Conservation (phyloP, 1,140 invertebrate genomes). For the Trichonephila clavata region DNA sequence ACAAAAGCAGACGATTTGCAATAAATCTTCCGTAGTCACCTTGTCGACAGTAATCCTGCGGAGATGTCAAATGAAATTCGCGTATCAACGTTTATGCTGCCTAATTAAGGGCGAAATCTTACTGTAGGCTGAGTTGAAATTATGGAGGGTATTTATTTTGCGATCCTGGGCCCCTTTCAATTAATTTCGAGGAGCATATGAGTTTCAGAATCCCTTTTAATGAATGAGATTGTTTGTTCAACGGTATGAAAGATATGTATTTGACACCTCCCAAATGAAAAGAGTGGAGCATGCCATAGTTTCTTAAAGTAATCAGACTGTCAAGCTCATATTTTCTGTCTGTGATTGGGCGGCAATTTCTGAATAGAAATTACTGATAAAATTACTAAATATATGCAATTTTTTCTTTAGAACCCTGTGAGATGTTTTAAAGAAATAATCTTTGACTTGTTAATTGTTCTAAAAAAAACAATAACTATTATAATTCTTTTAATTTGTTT, state of each 20-base stretch:
- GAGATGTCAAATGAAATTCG: neutral
- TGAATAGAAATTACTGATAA: too few species aligned
- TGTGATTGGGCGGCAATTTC: too few species aligned
- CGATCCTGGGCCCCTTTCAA: neutral
- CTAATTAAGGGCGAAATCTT: neutral
- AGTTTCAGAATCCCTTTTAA: neutral
- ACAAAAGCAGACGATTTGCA: neutral
- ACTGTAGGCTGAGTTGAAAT: neutral
- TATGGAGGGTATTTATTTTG: neutral
- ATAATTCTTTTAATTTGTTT: too few species aligned
- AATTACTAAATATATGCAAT: too few species aligned
- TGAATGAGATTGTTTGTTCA: neutral
- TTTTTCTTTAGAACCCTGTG: too few species aligned
- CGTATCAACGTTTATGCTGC: neutral
- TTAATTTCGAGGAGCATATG: neutral
- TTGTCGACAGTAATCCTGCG: neutral
- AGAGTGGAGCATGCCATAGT: too few species aligned
- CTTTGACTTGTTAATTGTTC: too few species aligned
- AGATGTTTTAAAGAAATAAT: too few species aligned
- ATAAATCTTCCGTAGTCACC: constrained; percentile 7
- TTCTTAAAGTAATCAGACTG: too few species aligned
- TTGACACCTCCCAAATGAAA: neutral
- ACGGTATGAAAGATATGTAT: neutral
- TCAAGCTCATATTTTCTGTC: too few species aligned
- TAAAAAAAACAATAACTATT: too few species aligned